Percentiles rank a stretch among this genome's conserved stretches.
Evolutionary conservation across 2,113 vertebrate genomes (phyloP).

Genomic region (Heptranchias perlo): DNA sequence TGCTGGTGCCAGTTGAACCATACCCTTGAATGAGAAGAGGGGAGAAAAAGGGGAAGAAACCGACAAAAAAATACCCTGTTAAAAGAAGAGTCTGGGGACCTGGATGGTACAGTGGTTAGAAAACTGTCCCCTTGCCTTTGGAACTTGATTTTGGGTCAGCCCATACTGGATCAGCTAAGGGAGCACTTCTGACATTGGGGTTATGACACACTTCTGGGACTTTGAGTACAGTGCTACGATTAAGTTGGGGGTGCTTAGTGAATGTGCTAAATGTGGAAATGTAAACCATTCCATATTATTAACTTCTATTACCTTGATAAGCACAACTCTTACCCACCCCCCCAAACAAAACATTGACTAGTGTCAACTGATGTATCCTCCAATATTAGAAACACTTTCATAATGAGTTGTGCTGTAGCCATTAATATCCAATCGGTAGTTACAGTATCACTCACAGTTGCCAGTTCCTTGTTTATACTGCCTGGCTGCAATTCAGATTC

Average conservation of each 20-base stretch:
- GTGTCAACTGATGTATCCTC: not conserved
- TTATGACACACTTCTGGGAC: no score
- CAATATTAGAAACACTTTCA: not conserved
- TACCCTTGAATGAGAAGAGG: no score
- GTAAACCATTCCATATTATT: not conserved
- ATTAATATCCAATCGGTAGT: not conserved
- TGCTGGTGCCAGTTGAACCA: no score
- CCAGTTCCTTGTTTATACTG: not conserved
- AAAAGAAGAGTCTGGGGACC: not conserved
- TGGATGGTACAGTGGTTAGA: no score
- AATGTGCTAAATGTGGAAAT: not conserved
- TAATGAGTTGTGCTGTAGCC: not conserved
- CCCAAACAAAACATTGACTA: not conserved
- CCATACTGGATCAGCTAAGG: no score
- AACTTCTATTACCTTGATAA: not conserved
- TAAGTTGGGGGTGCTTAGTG: not conserved
- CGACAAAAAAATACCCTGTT: not conserved
- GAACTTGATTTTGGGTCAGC: no score
- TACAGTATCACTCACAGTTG: not conserved
- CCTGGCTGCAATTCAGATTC: not conserved
- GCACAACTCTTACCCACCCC: not conserved
- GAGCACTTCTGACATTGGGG: no score
- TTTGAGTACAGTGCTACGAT: no score
- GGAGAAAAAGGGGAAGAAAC: not conserved
- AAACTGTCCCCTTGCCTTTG: no score